Conservation (phyloP, 1,140 invertebrate genomes). For the Campoletis sonorensis region DNA sequence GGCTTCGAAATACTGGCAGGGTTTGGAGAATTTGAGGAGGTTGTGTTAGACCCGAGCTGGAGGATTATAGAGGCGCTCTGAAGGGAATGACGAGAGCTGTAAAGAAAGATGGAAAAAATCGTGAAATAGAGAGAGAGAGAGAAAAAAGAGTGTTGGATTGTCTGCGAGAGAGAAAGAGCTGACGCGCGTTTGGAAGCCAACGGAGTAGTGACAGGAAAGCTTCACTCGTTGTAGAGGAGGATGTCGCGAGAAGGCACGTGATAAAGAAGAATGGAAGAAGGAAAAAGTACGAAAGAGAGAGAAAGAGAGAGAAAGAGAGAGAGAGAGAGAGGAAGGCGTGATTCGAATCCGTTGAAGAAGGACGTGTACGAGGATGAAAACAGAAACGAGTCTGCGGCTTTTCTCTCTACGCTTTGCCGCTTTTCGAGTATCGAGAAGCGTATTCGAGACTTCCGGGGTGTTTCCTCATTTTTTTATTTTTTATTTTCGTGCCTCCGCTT, state of each 20-base stretch:
- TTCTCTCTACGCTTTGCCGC: conserved; percentile 53
- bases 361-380: conserved; percentile 35
- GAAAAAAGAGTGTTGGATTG: conserved; percentile 23
- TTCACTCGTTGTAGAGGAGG: conserved; percentile 8
- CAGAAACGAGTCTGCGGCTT: conserved; percentile 34
- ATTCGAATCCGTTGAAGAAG: conserved; percentile 62
- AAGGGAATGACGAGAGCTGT: conserved; percentile 57
- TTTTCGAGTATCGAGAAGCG: conserved; percentile 33
- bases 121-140: conserved; percentile 16
- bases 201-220: conserved; percentile 23
- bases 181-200: conserved; percentile 28
- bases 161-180: conserved; percentile 16
- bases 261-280: conserved; percentile 23
- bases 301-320: conserved; percentile 33
- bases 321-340: conserved; percentile 58
- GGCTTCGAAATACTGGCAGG: not conserved
- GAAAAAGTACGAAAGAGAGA: conserved; percentile 48
- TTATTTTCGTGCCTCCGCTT: not conserved
- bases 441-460: conserved; percentile 52
- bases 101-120: conserved; percentile 28
- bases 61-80: conserved; percentile 48
- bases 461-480: conserved; percentile 25
- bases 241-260: not conserved
- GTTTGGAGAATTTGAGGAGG: not conserved
- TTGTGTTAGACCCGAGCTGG: not conserved